Evolutionary conservation across 30 jellyfish, hydroid and myxozoan species (phyloP).

Genomic region (Pelagia noctiluca): DNA sequence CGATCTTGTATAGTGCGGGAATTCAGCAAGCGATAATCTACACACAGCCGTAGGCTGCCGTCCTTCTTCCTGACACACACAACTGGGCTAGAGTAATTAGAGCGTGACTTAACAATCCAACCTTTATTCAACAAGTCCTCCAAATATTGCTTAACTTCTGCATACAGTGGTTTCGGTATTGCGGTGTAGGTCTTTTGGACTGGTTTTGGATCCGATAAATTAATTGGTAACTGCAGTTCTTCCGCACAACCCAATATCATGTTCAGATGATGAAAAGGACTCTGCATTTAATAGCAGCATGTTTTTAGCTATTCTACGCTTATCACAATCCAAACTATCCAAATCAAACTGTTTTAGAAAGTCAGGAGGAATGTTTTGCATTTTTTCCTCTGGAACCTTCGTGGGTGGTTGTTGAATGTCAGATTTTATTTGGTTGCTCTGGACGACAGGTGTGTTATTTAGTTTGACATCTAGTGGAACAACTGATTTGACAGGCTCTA

Average conservation of each 20-base stretch:
- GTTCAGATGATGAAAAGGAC: too few species aligned
- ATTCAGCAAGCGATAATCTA: slow-evolving; percentile 39
- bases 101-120: slow-evolving; percentile 3
- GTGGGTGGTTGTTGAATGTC: slow-evolving; percentile 9
- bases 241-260: slow-evolving; percentile 16
- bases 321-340: slow-evolving; percentile 5
- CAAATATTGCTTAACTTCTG: slow-evolving; percentile 10
- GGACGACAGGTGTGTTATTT: slow-evolving; percentile 10
- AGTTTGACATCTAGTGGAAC: slow-evolving; percentile 17
- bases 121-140: neutral
- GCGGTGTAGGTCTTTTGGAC: neutral
- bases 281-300: slow-evolving; percentile 13
- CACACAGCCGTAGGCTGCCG: slow-evolving; percentile 43
- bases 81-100: slow-evolving; percentile 26
- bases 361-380: slow-evolving; percentile 20
- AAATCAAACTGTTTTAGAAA: slow-evolving; percentile 27
- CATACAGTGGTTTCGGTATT: slow-evolving; percentile 24
- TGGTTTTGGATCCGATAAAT: slow-evolving; percentile 18
- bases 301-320: neutral
- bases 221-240: slow-evolving; percentile 7
- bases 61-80: slow-evolving; percentile 46
- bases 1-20: slow-evolving; percentile 53
- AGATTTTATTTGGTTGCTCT: slow-evolving; percentile 1
- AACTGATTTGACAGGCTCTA: slow-evolving; percentile 24
- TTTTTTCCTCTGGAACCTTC: slow-evolving; percentile 1